Evolutionary conservation across 2,888 invertebrate species (phyloP), one percentile per base, ranked within the genome.

Genomic region (Eulithis prunata): DNA sequence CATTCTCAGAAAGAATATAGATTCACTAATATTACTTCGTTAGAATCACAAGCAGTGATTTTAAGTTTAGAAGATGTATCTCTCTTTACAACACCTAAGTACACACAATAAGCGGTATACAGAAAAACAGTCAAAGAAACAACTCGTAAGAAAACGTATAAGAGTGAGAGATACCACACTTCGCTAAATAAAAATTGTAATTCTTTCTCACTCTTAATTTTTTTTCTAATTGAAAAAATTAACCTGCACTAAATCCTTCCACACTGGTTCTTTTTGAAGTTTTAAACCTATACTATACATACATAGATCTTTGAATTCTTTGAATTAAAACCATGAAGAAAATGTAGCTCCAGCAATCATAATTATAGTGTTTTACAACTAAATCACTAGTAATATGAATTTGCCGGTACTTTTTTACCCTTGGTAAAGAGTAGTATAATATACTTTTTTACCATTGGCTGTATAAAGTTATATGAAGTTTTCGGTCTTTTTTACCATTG

Each of bases 1-100:
- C 68, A 38, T 38, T 36, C 62, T 58, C 58, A 62, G 41, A 62
- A 56, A 21, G 13, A 32, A 45, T 13, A 32, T 2, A 59, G 12
- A 56, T 21, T 61, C 11, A 60, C 51, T 65, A 51, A 53, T 8
- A 60, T 53, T 65, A 60, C 32, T 64, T 57, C 57, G 57, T 57
- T 57, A 60, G 14, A 59, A 59, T 43, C 51, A 21, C n/a, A 45
- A 41, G 13, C 41, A 46, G n/a, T 38, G 28, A 52, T 13, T 41
- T 58, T n/a, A 66, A 58, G 58, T 51, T 47, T 62, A 28, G 43
- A 58, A 65, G 60, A 57, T 21, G 2, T 49, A 32, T 36, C 32
- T 57, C 8, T 46, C 2, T 57, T 43, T 53, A 55, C 43, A 59
- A 46, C 49, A 60, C 51, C 59, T 43, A 21, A 2, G 21, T 21